A percentile compares a stretch with the other conserved stretches of the same genome.
These are phyloP conservation scores for Euwallacea fornicatus DNA, from an alignment of 1,140 invertebrate species.

Conservation along the genomic window DNA sequence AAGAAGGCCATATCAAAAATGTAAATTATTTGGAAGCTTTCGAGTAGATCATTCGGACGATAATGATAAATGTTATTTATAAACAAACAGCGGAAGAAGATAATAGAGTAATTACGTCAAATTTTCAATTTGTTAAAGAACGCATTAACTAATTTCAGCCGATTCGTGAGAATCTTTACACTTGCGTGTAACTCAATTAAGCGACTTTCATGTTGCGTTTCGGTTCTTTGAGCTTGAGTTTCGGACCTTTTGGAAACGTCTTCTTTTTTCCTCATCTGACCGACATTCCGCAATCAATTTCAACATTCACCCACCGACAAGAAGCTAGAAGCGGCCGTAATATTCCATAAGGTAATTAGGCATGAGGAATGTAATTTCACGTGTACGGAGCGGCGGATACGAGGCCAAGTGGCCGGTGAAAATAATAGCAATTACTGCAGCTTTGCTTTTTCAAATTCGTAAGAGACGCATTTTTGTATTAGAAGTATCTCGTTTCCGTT, in stretches of 20 bases:
- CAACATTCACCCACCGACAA: too few relatives aligned
- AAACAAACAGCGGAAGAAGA: slow-evolving; percentile 28
- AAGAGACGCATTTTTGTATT: too few relatives aligned
- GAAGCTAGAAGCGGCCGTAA: background rate
- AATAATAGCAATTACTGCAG: slow-evolving; percentile 37
- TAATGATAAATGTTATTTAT: slow-evolving; percentile 26
- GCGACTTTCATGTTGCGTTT: background rate
- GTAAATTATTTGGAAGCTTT: slow-evolving; percentile 7
- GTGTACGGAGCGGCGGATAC: slow-evolving; percentile 21
- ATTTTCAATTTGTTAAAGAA: slow-evolving; percentile 32
- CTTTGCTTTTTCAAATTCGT: slow-evolving; percentile 18
- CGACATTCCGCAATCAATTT: too few relatives aligned
- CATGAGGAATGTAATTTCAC: slow-evolving; percentile 34
- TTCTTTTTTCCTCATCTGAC: too few relatives aligned
- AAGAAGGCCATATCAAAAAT: slow-evolving; percentile 6
- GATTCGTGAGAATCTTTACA: slow-evolving; percentile 25
- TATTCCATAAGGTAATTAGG: slow-evolving; percentile 21
- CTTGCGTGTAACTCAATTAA: slow-evolving; percentile 16
- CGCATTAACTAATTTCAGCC: slow-evolving; percentile 27
- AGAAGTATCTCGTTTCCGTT: background rate
- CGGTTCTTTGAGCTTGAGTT: background rate
- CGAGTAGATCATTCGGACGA: slow-evolving; percentile 9
- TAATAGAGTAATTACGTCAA: slow-evolving; percentile 33
- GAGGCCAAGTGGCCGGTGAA: slow-evolving; percentile 31
- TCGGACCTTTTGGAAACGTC: too few relatives aligned